Conservation (phyloP, 2,113 vertebrate species). For the Bos javanicus region DNA sequence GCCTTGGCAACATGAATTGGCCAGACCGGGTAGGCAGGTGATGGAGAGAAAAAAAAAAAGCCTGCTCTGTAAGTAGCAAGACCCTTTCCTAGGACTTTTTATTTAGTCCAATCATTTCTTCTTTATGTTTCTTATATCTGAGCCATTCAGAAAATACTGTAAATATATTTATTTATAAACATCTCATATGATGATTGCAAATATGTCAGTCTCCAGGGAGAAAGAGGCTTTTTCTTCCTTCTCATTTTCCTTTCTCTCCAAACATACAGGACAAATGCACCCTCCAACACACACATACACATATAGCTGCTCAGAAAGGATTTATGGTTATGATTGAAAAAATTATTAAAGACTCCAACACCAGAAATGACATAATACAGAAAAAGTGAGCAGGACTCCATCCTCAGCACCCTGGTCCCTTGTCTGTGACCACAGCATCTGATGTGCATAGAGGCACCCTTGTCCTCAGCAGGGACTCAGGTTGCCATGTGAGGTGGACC, state of each 20-base stretch:
- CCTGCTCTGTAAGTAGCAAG: background rate
- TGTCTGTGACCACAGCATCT: background rate
- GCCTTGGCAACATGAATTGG: conserved; percentile 57
- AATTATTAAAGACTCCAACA: background rate
- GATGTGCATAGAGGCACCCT: background rate
- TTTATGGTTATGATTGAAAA: background rate
- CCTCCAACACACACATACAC: background rate
- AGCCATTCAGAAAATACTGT: background rate
- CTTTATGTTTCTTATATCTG: background rate
- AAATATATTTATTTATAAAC: background rate
- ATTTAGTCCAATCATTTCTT: background rate
- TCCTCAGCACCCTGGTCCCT: background rate
- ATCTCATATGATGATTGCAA: background rate
- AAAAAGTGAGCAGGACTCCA: background rate
- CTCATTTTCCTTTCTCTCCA: background rate
- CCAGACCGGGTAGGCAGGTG: conserved; percentile 50
- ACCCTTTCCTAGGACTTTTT: background rate
- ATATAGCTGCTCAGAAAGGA: background rate
- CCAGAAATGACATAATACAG: background rate
- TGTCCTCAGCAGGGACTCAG: rapidly evolving
- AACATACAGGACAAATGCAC: background rate
- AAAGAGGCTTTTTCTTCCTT: background rate
- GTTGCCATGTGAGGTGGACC: background rate
- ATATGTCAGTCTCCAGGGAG: background rate
- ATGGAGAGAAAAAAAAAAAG: background rate